Base-by-base conservation (phyloP, 2,113 vertebrate species). In the Phocoena sinus region DNA sequence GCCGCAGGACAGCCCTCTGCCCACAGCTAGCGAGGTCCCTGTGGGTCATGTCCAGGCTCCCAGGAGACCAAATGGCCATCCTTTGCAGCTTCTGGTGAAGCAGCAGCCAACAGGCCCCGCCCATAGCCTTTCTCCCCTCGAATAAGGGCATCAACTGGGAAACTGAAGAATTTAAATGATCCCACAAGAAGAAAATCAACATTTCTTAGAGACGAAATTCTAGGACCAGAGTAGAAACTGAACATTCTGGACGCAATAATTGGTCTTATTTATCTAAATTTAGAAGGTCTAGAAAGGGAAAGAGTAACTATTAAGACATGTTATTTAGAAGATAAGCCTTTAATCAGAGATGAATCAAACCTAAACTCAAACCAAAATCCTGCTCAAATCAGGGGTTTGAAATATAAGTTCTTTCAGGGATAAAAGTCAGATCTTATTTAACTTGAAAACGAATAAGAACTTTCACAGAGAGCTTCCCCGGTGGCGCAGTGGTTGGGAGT, bases 241-340 rank as follows among this genome's bases (percentile, higher is more conserved):
- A 97, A 98, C 92, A 97, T 97, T 98, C 97, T 97, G 74, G 95
- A 98, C 95, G 87, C 2, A 58, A 96, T 97, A 98, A 98, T 96
- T 97, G 96, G 94, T 87, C 92, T 97, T 96, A 96, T 97, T 97
- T 96, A 97, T 97, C 97, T 98, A 98, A 97, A 98, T 98, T 97
- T 98, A 98, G 96, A 97, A 97, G 90, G 92, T 96, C 88, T 97
- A 58, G 83, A 93, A 97, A 97, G 89, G 87, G 94, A 97, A 96
- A 95, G 97, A 97, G 74, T 96, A 96, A 97, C 97, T 96, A 97
- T 98, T 97, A 97, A 97, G 94, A 96, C 71, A 60, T 88, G 95
- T 96, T 97, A 97, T 97, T 98, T 97, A 96, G 96, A 94, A 97
- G 94, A 96, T 97, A 97, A 96, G 96, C 90, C 94, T 97, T 98